Conservation (phyloP, 2,888 invertebrate species). For the Drosophila eohydei region DNA sequence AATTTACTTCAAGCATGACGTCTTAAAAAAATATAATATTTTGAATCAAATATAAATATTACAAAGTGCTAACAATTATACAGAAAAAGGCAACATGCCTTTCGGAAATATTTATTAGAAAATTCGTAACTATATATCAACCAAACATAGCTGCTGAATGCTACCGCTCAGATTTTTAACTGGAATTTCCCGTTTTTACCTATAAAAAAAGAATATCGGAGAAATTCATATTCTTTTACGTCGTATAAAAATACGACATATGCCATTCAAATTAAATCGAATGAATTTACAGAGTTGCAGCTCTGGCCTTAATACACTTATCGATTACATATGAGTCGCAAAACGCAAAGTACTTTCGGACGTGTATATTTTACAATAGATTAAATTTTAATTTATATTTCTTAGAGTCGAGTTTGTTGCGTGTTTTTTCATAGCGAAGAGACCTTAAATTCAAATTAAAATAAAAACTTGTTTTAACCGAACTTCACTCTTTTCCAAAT, state of each 20-base stretch:
- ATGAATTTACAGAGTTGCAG: neutral
- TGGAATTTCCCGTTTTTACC: neutral
- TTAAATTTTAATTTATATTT: slow-evolving; percentile 9
- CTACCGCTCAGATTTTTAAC: neutral
- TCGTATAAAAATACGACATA: neutral
- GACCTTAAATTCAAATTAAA: neutral
- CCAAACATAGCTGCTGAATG: neutral
- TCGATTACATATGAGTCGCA: slow-evolving; percentile 10
- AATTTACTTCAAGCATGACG: neutral
- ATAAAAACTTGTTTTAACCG: neutral
- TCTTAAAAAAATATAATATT: neutral
- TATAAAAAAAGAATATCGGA: neutral
- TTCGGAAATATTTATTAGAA: too few species aligned
- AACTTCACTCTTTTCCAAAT: slow-evolving; percentile 3
- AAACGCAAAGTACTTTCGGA: slow-evolving; percentile 6
- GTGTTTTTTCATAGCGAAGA: neutral
- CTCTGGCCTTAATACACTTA: neutral
- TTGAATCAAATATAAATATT: neutral
- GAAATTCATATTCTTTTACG: neutral
- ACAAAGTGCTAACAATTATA: neutral
- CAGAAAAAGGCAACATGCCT: neutral
- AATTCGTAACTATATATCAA: neutral
- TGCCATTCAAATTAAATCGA: neutral
- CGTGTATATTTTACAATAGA: slow-evolving; percentile 10
- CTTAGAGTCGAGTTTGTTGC: neutral